Base-by-base conservation (phyloP, 2,888 invertebrate species). In the Glomeris marginata region DNA sequence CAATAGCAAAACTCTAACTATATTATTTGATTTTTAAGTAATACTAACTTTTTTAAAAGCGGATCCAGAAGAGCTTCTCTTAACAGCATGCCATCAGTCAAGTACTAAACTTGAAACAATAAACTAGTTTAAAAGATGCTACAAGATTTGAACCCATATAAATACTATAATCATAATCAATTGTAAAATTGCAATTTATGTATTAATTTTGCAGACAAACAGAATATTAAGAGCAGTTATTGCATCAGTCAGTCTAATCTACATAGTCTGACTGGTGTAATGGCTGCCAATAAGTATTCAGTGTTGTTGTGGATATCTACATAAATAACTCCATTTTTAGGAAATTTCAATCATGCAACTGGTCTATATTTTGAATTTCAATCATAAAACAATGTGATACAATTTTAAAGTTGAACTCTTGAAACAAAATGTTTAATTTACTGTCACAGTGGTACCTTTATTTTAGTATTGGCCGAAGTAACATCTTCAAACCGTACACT, bases 21-120 rank as follows among this genome's bases (percentile, higher is more conserved):
- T 8, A 28, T 28, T 8, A 28, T 8, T 5, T 28, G 4, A 28
- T 28, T 3, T 28, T 28, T 5, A 28, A 28, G 3, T 22, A 16
- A 41, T 8, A 16, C 45, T 45, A 40, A 47, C 47, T 41, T 47
- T 41, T 33, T 21, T 48, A 69, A 58, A n/a, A 65, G 53, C 16
- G 67, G 65, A 62, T 73, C 73, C 47, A 65, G 69, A 62, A 94
- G 81, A 0, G 92, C 87, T 70, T 95, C 94, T 49, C 94, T 74
- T 3, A 95, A 71, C 58, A 95, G 69, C 78, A 91, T 91, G 40
- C 95, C 95, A 70, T 95, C 95, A 2, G 95, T 95, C 62, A 94
- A 71, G 66, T 83, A 95, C 63, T 86, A 35, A 28, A 51, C 48
- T 28, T 28, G 28, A 28, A 28, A 28, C 28, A 28, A 5, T 3